phyloP scores from a whole-genome alignment of 92 coral and sea anemone species.

The Palythoa caribaeorum region DNA sequence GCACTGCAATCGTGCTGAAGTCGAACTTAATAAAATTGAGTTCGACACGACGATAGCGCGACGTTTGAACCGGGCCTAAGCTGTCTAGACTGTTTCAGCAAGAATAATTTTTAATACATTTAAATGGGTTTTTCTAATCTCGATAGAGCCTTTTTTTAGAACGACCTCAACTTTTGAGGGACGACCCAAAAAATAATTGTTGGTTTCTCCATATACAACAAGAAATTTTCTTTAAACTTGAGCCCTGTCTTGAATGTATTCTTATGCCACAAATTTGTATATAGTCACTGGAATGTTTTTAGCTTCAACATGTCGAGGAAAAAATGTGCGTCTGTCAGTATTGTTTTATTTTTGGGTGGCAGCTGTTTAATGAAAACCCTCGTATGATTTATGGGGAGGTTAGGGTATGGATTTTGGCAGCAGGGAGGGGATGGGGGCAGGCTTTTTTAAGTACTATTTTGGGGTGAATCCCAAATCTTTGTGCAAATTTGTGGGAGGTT shows the following conservation, averaged over 20 bases:
- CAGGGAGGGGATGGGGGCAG: constrained; percentile 50
- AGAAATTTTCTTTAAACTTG: too few species aligned
- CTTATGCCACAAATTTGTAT: not conserved
- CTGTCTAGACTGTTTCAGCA: too few species aligned
- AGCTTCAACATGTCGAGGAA: not conserved
- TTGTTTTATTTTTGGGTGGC: not conserved
- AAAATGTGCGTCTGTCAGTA: constrained; percentile 17
- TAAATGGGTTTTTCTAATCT: too few species aligned
- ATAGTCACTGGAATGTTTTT: not conserved
- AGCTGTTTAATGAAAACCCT: not conserved
- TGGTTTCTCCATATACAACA: too few species aligned
- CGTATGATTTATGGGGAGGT: not conserved
- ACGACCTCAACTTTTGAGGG: too few species aligned
- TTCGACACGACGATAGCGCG: too few species aligned
- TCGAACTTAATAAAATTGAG: too few species aligned
- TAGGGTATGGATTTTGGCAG: constrained; percentile 72
- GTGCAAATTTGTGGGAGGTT: not conserved
- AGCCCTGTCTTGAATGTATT: not conserved
- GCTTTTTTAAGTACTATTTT: not conserved
- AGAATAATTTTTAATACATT: too few species aligned
- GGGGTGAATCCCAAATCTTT: not conserved
- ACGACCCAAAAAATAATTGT: too few species aligned
- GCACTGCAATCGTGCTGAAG: too few species aligned
- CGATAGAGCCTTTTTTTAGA: too few species aligned
- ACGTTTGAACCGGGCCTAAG: too few species aligned